These are phyloP conservation scores for Kuschelorhynchus macadamiae DNA, from an alignment of 2,888 invertebrate species.

Conservation along the genomic window DNA sequence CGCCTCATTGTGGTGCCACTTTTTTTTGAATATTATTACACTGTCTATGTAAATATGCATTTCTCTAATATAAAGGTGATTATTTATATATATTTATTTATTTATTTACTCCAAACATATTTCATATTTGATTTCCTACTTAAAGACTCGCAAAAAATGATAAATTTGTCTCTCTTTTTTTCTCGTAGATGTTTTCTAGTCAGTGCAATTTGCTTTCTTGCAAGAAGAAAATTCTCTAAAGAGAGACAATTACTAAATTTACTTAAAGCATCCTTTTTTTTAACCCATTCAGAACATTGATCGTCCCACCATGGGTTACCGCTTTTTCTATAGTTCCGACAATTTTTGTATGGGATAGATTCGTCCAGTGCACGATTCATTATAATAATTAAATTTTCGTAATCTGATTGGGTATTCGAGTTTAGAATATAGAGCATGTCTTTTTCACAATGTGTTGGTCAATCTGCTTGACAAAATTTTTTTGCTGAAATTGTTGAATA, in stretches of 20 bases:
- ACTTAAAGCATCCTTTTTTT: neutral
- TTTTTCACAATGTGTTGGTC: too few species aligned
- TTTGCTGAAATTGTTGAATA: too few species aligned
- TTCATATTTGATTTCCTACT: slow-evolving; percentile 17
- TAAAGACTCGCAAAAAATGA: slow-evolving; percentile 10
- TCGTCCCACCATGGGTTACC: slow-evolving; percentile 6
- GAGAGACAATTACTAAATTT: neutral
- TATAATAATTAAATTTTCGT: neutral
- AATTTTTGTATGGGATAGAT: neutral
- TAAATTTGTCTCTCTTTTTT: slow-evolving; percentile 17
- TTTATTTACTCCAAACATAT: slow-evolving; percentile 26
- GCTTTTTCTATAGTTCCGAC: neutral
- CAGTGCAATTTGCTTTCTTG: neutral
- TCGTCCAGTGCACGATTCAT: neutral
- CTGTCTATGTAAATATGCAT: too few species aligned
- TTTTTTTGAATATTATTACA: too few species aligned
- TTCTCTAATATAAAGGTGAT: too few species aligned
- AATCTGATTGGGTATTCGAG: too few species aligned
- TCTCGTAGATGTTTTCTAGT: neutral
- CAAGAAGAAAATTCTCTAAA: neutral
- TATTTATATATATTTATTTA: too few species aligned
- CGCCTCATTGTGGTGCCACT: too few species aligned
- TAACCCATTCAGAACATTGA: neutral
- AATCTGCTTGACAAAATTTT: too few species aligned
- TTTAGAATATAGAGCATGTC: too few species aligned